Conservation (phyloP, 2,888 invertebrate species). For the Cosmia pyralina region DNA sequence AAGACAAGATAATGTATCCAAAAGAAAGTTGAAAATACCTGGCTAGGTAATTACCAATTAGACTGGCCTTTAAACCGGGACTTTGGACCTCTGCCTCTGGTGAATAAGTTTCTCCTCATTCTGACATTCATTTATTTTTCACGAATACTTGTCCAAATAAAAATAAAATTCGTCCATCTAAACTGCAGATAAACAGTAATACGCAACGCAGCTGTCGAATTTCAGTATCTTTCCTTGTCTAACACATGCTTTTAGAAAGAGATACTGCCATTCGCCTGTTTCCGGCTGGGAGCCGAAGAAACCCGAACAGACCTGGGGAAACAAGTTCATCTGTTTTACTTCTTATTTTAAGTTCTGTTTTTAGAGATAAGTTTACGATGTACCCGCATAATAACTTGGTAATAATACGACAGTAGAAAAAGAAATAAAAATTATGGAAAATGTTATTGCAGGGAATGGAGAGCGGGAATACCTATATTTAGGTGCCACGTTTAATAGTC, state of each 20-base stretch:
- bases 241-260: constrained; percentile 43
- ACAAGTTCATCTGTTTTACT: constrained; percentile 46
- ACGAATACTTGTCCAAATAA: constrained; percentile 24
- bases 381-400: constrained; percentile 46
- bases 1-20: background rate
- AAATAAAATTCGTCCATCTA: constrained; percentile 50
- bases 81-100: background rate
- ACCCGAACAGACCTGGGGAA: constrained; percentile 52
- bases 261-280: constrained; percentile 43
- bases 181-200: constrained; percentile 46
- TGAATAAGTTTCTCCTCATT: constrained; percentile 41
- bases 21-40: constrained; percentile 14
- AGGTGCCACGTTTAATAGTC: constrained; percentile 2
- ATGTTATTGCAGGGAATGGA: constrained; percentile 4
- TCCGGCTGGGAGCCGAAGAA: constrained; percentile 56
- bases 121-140: constrained; percentile 44
- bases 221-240: constrained; percentile 38
- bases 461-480: background rate
- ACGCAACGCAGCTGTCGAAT: constrained; percentile 65
- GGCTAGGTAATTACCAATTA: background rate
- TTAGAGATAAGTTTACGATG: constrained; percentile 49
- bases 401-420: constrained; percentile 9
- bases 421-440: constrained; percentile 12
- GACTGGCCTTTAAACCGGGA: background rate
- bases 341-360: constrained; percentile 48